Percentiles rank a stretch among this genome's conserved stretches.
Conservation (phyloP, 2,888 invertebrate species). For the Lasioglossum leucozonium region DNA sequence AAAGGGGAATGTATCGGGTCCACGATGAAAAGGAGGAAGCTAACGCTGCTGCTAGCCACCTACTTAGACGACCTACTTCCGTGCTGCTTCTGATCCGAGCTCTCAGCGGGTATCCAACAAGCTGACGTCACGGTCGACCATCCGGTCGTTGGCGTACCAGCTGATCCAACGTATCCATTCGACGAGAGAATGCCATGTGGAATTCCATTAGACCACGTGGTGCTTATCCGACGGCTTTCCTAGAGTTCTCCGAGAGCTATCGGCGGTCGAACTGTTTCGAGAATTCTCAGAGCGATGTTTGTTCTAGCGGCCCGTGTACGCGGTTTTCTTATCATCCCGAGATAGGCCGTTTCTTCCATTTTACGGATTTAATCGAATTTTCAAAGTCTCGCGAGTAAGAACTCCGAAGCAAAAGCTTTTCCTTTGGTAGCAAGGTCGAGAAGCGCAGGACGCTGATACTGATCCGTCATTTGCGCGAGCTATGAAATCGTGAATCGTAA, state of each 20-base stretch:
- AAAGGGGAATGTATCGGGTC: slow-evolving; percentile 30
- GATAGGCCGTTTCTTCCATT: not conserved
- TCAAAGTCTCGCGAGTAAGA: not conserved
- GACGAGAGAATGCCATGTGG: slow-evolving; percentile 72
- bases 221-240: slow-evolving; percentile 41
- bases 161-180: slow-evolving; percentile 72
- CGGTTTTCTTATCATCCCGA: not conserved
- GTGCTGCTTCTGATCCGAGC: slow-evolving; percentile 63
- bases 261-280: not conserved
- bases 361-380: not conserved
- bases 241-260: not conserved
- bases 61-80: slow-evolving; percentile 73
- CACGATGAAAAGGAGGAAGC: slow-evolving; percentile 65
- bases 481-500: no score
- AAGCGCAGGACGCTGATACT: no score
- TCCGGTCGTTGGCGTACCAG: slow-evolving; percentile 70
- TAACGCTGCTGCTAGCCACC: slow-evolving; percentile 47
- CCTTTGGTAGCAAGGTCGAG: not conserved
- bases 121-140: slow-evolving; percentile 69
- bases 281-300: not conserved
- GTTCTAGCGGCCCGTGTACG: not conserved
- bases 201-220: slow-evolving; percentile 64
- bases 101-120: slow-evolving; percentile 70
- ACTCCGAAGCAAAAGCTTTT: not conserved
- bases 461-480: no score